Conservation (phyloP, 2,113 vertebrate species). For the Merops nubicus region DNA sequence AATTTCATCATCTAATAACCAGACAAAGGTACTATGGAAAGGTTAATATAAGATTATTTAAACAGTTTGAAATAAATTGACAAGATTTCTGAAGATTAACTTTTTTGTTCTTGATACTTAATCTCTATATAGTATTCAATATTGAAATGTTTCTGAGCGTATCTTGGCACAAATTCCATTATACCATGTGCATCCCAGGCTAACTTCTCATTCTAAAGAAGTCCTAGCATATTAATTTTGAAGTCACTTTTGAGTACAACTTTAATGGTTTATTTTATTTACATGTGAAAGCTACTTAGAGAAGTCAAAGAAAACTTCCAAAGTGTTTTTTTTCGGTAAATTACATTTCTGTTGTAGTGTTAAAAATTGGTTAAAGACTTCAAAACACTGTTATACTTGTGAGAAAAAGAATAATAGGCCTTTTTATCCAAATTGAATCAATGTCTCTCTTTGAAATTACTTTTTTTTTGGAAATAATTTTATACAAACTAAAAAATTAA, state of each 20-base stretch:
- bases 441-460: background rate
- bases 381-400: background rate
- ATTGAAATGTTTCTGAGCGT: background rate
- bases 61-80: background rate
- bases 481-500: background rate
- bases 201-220: background rate
- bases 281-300: background rate
- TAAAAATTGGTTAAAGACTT: background rate
- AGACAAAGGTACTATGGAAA: background rate
- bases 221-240: background rate
- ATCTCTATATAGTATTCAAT: background rate
- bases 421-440: background rate
- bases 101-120: background rate
- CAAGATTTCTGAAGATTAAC: background rate
- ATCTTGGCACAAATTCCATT: background rate
- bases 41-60: background rate
- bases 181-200: accelerated
- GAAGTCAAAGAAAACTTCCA: background rate
- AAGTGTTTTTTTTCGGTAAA: background rate
- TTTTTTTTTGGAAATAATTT: too few relatives aligned
- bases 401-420: background rate
- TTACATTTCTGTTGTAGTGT: background rate
- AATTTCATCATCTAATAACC: background rate
- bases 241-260: background rate
- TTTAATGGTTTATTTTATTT: background rate